Conservation (phyloP, 2,113 vertebrate genomes). For the Eurypyga helias region DNA sequence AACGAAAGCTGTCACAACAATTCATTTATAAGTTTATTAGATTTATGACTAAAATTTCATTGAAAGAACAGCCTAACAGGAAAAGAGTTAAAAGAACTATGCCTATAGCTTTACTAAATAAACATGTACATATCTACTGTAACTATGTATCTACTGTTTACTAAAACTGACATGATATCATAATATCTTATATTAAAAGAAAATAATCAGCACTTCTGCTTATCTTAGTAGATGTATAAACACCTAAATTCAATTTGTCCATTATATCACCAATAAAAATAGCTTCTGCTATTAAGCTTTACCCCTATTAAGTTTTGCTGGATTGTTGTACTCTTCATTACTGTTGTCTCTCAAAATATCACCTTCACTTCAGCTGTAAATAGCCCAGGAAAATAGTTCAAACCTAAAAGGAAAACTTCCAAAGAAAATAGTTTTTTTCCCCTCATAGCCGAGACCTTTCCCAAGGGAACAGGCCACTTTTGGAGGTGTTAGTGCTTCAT, state of each 20-base stretch:
- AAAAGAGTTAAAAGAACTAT: background rate
- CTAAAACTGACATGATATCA: background rate
- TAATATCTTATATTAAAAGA: background rate
- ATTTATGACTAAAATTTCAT: background rate
- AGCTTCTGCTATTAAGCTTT: background rate
- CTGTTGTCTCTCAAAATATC: slow-evolving; percentile 7
- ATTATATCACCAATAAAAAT: background rate
- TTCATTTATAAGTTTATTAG: background rate
- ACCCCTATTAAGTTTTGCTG: background rate
- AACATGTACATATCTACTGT: background rate
- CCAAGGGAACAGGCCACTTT: slow-evolving; percentile 48
- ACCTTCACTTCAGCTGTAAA: slow-evolving; percentile 39
- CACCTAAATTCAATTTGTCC: background rate
- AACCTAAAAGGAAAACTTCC: slow-evolving; percentile 21
- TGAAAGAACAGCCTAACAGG: background rate
- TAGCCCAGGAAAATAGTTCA: slow-evolving; percentile 44
- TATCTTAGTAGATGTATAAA: background rate
- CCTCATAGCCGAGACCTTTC: slow-evolving; percentile 27
- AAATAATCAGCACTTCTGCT: background rate
- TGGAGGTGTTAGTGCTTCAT: slow-evolving; percentile 10
- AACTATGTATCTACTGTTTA: background rate
- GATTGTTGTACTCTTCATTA: slow-evolving; percentile 21
- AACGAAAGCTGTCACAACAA: background rate
- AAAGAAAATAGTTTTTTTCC: background rate
- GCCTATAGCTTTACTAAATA: background rate